Evolutionary conservation across 2,888 invertebrate species (phyloP), one percentile per base, ranked within the genome.

Genomic region (Lagria hirta): DNA sequence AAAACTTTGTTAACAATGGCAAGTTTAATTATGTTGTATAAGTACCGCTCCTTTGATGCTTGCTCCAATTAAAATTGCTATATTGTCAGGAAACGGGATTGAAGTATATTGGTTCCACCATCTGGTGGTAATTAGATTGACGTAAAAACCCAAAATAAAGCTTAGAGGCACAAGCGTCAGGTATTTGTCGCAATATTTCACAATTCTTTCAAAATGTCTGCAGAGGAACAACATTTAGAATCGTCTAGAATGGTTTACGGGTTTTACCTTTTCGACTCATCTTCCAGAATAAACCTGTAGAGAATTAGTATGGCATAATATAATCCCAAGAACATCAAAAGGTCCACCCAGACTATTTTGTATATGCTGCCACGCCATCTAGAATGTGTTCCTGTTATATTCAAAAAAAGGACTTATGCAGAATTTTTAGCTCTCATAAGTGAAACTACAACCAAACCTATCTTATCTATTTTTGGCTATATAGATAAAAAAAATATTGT

Each of bases 341-440:
- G 77, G 70, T 95, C 95, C 55, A 89, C 77, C 92, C 93, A 95
- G 49, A 95, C 86, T 55, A 95, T 74, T 73, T 95, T 95, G 81
- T 95, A 95, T 61, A 95, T 88, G 68, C 94, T 94, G 24, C 94
- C 95, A 55, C 84, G 82, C 95, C 95, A 95, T 78, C 93, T 93
- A 36, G 12, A 59, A 60, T 29, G 42, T 24, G 44, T 49, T 44
- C 22, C 14, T 21, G 33, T 15, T 35, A 22, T 13, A 8, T 34
- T 26, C 14, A 8, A 33, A 37, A 26, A 18, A 22, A 15, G 23
- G 6, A n/a, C n/a, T n/a, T n/a, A n/a, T n/a, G n/a, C n/a, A n/a
- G n/a, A n/a, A n/a, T n/a, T n/a, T n/a, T n/a, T n/a, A n/a, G n/a
- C n/a, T n/a, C n/a, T n/a, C n/a, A n/a, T n/a, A n/a, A n/a, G n/a